phyloP scores from a whole-genome alignment of 2,797 vertebrate species.

The Sebastes hubbsi region DNA sequence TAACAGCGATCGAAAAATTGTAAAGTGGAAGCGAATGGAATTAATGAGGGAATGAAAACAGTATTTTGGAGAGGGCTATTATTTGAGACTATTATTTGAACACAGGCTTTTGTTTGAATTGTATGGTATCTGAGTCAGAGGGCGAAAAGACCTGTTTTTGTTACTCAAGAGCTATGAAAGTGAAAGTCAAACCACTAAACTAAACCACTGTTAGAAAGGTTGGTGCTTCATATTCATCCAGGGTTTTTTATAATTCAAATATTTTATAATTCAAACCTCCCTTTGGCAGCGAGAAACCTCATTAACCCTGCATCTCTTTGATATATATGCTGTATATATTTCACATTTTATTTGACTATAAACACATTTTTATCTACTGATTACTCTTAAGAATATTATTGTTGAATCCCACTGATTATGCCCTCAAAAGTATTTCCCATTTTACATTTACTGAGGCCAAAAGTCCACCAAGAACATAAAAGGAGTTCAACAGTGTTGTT shows the following conservation, averaged over 20 bases:
- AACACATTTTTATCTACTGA: not conserved
- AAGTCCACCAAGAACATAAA: not conserved
- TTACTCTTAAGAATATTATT: not conserved
- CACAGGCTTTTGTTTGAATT: not conserved
- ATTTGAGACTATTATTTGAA: not conserved
- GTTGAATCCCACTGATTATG: not conserved
- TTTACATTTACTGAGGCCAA: not conserved
- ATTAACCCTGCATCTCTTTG: not conserved
- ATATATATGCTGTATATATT: not conserved
- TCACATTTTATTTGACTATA: not conserved
- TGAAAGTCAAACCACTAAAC: too few species aligned
- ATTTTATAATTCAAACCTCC: not conserved
- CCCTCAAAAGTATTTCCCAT: not conserved
- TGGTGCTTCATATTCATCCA: not conserved
- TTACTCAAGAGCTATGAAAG: not conserved
- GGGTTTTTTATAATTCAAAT: not conserved
- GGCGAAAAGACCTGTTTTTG: not conserved
- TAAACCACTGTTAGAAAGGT: not conserved
- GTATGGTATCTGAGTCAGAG: not conserved
- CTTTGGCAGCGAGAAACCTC: not conserved
- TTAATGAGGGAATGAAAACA: not conserved
- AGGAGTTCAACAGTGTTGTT: not conserved
- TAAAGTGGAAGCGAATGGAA: not conserved
- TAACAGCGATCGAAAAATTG: too few species aligned
- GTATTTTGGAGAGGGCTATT: not conserved